A percentile compares a stretch with the other conserved stretches of the same genome.
phyloP scores from a whole-genome alignment of 2,113 vertebrate genomes.

The Columba livia region DNA sequence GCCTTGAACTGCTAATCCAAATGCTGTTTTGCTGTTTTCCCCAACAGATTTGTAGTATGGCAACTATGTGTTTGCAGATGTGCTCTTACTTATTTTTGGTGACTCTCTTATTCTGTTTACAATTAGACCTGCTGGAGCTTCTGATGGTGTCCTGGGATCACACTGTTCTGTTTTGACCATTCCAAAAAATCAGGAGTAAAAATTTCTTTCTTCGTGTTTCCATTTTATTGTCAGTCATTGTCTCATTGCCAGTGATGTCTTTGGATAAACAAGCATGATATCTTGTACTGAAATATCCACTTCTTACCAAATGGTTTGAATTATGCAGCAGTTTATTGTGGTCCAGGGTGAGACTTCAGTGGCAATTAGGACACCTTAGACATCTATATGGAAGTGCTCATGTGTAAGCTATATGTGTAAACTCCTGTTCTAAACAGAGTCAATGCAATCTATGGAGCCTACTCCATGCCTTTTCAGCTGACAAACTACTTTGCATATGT shows the following conservation, averaged over 20 bases:
- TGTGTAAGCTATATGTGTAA: background rate
- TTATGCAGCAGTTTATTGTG: background rate
- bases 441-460: background rate
- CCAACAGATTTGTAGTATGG: accelerated
- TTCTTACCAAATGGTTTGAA: background rate
- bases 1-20: background rate
- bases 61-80: background rate
- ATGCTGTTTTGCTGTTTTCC: background rate
- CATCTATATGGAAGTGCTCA: background rate
- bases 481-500: background rate
- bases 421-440: background rate
- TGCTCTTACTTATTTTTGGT: background rate
- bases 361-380: background rate
- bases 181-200: background rate
- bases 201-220: background rate
- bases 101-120: background rate
- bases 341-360: background rate
- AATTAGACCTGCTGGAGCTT: background rate
- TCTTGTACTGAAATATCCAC: background rate
- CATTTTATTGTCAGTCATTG: background rate
- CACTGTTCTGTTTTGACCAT: background rate
- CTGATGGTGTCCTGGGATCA: background rate
- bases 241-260: background rate
- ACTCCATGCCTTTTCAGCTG: background rate
- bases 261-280: background rate